Percentiles rank a stretch among this genome's conserved stretches.
Evolutionary conservation across 2,888 invertebrate species (phyloP).

Genomic region (Epinotia ramella): DNA sequence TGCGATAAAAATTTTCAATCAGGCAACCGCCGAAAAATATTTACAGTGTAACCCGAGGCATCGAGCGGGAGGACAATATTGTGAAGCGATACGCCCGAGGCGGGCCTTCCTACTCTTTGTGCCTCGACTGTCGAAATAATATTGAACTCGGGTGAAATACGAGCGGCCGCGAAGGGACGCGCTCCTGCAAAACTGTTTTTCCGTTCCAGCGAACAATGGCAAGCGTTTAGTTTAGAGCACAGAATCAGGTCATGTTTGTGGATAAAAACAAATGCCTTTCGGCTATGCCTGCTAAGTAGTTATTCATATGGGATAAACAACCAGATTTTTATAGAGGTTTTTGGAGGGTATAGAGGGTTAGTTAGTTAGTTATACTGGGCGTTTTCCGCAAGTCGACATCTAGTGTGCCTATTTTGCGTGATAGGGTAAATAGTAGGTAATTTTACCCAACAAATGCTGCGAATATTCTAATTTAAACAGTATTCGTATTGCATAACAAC

Average conservation of each 20-base stretch:
- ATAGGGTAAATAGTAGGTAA: neutral
- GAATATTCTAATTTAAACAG: neutral
- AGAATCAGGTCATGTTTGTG: constrained; percentile 59
- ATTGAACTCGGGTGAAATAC: constrained; percentile 83
- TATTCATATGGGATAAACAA: constrained; percentile 19
- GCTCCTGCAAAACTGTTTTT: constrained; percentile 79
- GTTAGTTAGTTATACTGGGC: too few species aligned
- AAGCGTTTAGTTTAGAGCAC: constrained; percentile 72
- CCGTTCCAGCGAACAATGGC: constrained; percentile 79
- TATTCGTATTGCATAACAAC: neutral
- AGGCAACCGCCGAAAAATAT: constrained; percentile 82
- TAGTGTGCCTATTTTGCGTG: too few species aligned
- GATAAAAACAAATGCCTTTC: constrained; percentile 49
- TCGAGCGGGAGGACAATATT: constrained; percentile 78
- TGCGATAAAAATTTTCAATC: constrained; percentile 84
- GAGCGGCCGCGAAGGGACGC: constrained; percentile 75
- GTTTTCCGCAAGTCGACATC: too few species aligned
- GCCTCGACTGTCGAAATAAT: constrained; percentile 81
- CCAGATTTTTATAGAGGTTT: constrained; percentile 9
- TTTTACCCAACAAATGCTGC: neutral
- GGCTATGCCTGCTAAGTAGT: constrained; percentile 37
- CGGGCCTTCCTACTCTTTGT: constrained; percentile 80
- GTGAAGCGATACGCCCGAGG: constrained; percentile 78
- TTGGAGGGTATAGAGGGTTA: neutral
- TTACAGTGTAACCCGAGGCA: constrained; percentile 83